Conservation (phyloP, 2,113 vertebrate genomes). For the Edolisoma coerulescens region DNA sequence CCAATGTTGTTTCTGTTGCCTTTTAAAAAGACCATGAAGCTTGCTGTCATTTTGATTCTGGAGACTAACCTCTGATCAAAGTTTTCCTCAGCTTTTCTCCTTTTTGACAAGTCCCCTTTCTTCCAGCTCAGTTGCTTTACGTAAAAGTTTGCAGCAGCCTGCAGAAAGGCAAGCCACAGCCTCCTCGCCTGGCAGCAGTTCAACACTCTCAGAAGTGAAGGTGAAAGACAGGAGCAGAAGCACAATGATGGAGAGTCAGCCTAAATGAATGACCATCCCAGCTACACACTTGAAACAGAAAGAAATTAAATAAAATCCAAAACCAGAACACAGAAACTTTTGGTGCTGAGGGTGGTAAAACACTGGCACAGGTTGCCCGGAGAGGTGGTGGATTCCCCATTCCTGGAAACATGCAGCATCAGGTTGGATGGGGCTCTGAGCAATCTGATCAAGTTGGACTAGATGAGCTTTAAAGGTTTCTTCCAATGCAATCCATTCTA, state of each 20-base stretch:
- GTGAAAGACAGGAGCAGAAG: neutral
- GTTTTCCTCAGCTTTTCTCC: neutral
- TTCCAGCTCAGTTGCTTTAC: neutral
- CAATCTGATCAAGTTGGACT: neutral
- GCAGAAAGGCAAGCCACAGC: neutral
- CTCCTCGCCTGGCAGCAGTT: neutral
- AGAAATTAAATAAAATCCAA: neutral
- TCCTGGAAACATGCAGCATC: neutral
- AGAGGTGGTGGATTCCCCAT: neutral
- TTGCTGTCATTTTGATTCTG: conserved; percentile 37
- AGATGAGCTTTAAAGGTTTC: neutral
- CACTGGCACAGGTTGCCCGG: neutral
- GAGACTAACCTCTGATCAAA: conserved; percentile 43
- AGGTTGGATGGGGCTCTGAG: neutral
- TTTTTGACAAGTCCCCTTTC: neutral
- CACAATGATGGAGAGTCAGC: neutral
- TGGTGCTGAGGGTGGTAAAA: fast-evolving
- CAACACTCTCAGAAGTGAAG: neutral
- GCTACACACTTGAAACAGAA: neutral
- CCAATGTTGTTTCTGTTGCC: neutral
- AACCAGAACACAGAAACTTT: neutral
- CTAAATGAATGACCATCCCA: neutral
- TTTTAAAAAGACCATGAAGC: conserved; percentile 27
- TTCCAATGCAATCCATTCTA: neutral
- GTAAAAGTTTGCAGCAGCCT: neutral